Evolutionary conservation across 2,113 vertebrate genomes (phyloP), one percentile per base, ranked within the genome.

Genomic region (Peromyscus maniculatus): DNA sequence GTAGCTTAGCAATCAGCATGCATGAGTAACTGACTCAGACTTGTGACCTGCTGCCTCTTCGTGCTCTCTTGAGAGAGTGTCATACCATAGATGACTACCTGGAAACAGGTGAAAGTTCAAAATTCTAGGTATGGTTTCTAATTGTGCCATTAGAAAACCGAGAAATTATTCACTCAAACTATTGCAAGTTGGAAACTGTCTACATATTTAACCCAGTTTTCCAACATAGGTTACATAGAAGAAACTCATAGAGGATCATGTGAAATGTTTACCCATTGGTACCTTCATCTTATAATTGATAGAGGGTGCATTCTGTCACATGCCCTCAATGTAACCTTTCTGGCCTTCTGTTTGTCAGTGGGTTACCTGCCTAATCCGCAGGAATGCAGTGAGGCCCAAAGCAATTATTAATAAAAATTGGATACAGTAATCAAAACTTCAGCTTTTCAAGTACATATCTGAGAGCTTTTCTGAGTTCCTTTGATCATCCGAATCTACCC

Each of bases 221-320:
- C 55, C 46, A 59, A 15, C 13, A 46, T 43, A 89, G 28, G 10
- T 28, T 46, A 55, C 71, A 46, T 66, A 86, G 39, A 59, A 62
- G 26, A 66, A 92, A 57, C 4, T 92, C 57, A 72, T 91, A 57
- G 9, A 80, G 55, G 46, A 10, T 13, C 19, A 55, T 57, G 12
- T 1, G 89, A 83, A 86, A 46, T 82, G 92, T 89, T 88, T 93
- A 1, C 17, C 78, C 36, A 0, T 57, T 16, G 39, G 7, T 72
- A 2, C 49, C n/a, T 89, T 92, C 96, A 52, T 67, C 9, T 82
- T 72, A 43, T 80, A 84, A 80, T 84, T 90, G 46, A 93, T 43
- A 84, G 57, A 84, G n/a, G 28, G 6, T 84, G 15, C 26, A 0
- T 87, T 95, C 84, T 90, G 3, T 88, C 13, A 69, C 46, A 89